Evolutionary conservation across 2,888 invertebrate genomes (phyloP), one percentile per base, ranked within the genome.

Genomic region (Mesoligia furuncula): DNA sequence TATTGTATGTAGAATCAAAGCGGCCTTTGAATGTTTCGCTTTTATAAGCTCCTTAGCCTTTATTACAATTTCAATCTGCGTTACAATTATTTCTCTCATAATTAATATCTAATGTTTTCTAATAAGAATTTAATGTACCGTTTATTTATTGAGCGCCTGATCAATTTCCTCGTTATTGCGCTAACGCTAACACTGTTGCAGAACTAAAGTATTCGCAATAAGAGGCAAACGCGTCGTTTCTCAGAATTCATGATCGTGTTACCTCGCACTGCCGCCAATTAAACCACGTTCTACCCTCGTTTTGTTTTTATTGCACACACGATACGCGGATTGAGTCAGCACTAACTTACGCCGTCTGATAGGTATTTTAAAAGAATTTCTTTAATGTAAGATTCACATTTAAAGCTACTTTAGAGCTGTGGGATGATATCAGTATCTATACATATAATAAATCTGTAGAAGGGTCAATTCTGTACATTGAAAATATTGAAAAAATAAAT

Each of bases 211-310:
- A 80, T 86, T 83, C 79, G 78, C 85, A 88, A 88, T 85, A 82
- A 84, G 80, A 89, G 73, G 81, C 79, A 73, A 73, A 79, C 24
- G 75, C 81, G 73, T 78, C 89, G 87, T 88, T 93, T 93, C 93
- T 89, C 90, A 90, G 92, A 93, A 93, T 89, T 89, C 88, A 85
- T 83, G 90, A 85, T 86, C 89, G 86, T 90, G 89, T 89, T 89
- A 90, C 90, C 80, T 87, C 87, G 90, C 88, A 90, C 88, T 88
- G 88, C 87, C 90, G 93, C 94, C 94, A 94, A 94, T 94, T 94
- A 94, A 94, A 93, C 89, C 88, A 80, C 87, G 89, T 89, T 89
- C 85, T 86, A 89, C 90, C 89, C 83, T 85, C 75, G 62, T 89
- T 92, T 92, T 92, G 88, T 90, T 93, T 92, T 92, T 86, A 93